These are phyloP conservation scores for Bos javanicus DNA, from an alignment of 2,113 vertebrate species.

Conservation along the genomic window DNA sequence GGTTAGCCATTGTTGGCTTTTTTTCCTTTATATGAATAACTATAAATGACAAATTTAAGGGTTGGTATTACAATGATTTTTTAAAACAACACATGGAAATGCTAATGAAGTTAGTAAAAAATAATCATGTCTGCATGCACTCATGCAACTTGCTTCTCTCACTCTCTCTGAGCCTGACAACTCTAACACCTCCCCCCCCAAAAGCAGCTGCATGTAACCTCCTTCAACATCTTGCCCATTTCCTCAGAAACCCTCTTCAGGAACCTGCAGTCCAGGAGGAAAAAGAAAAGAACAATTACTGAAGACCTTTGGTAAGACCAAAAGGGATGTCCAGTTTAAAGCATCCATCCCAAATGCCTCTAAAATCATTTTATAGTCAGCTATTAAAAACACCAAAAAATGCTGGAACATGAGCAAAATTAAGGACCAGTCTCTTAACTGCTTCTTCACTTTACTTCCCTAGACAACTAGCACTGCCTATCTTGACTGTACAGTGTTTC, in stretches of 20 bases:
- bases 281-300: conserved; percentile 92
- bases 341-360: conserved; percentile 69
- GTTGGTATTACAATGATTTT: conserved; percentile 71
- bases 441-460: not conserved
- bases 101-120: conserved; percentile 89
- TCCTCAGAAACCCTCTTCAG: conserved; percentile 99
- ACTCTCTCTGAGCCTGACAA: conserved; percentile 79
- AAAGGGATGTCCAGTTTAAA: conserved; percentile 78
- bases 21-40: conserved; percentile 66
- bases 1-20: conserved; percentile 68
- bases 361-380: conserved; percentile 55
- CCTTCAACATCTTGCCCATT: conserved; percentile 97
- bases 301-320: conserved; percentile 80
- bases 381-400: conserved; percentile 54
- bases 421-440: not conserved
- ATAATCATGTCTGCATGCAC: conserved; percentile 88
- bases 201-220: conserved; percentile 94
- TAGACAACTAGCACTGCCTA: not conserved
- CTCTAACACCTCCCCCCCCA: conserved; percentile 79
- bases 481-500: not conserved
- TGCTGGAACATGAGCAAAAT: not conserved
- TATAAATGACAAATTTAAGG: conserved; percentile 76
- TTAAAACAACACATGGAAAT: conserved; percentile 82
- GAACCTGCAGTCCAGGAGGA: conserved; percentile 98
- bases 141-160: conserved; percentile 92